Evolutionary conservation across 2,113 vertebrate genomes (phyloP).

Genomic region (Pithys albifrons): DNA sequence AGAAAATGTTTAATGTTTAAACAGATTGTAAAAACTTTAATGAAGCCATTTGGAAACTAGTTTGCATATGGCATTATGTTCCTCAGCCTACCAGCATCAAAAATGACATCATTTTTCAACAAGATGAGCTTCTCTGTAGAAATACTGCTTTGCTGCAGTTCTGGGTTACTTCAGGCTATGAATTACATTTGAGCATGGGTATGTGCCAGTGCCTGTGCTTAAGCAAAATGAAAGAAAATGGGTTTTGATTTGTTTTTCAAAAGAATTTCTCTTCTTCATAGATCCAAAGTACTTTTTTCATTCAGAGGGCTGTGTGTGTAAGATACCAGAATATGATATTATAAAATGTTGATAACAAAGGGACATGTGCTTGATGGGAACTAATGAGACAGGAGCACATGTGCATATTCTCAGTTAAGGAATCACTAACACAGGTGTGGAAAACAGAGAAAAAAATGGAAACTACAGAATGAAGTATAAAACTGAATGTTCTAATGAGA

Average conservation of each 20-base stretch:
- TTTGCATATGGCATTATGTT: constrained; percentile 32
- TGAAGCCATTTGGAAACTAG: constrained; percentile 42
- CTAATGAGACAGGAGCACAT: neutral
- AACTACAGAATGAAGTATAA: neutral
- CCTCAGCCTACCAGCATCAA: neutral
- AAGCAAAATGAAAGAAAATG: neutral
- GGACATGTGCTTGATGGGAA: neutral
- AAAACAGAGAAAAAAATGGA: neutral
- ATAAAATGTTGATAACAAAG: neutral
- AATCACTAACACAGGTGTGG: neutral
- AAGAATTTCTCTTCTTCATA: neutral
- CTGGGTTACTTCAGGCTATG: neutral
- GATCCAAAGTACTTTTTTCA: neutral
- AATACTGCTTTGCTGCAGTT: neutral
- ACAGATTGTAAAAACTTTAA: constrained; percentile 49
- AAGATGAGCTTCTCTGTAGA: neutral
- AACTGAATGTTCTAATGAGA: neutral
- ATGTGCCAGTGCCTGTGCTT: neutral
- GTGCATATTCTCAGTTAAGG: neutral
- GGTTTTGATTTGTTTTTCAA: neutral
- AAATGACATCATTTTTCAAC: constrained; percentile 12
- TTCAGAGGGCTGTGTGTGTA: neutral
- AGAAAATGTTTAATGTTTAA: constrained; percentile 57
- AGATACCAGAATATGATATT: neutral
- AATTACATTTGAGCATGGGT: neutral